phyloP scores from a whole-genome alignment of 2,888 invertebrate species.

The Sminthurides aquaticus region DNA sequence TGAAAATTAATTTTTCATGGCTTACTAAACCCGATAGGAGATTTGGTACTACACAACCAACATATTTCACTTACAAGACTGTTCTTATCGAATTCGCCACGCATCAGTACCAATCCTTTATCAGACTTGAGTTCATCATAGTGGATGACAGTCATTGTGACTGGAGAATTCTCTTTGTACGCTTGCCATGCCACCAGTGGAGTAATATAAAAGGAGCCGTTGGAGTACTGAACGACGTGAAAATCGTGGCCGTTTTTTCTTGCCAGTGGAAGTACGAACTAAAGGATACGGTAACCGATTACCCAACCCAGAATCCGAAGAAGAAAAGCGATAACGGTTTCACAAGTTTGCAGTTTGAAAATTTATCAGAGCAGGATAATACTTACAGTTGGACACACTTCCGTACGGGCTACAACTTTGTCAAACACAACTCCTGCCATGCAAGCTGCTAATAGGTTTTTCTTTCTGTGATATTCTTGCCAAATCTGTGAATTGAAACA shows the following conservation, averaged over 20 bases:
- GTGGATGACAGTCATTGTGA: constrained; percentile 71
- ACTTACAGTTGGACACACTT: constrained; percentile 54
- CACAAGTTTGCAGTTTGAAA: too few relatives aligned
- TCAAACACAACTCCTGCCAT: constrained; percentile 58
- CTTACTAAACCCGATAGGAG: too few relatives aligned
- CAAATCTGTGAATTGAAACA: constrained; percentile 55
- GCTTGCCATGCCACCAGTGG: constrained; percentile 76
- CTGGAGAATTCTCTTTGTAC: constrained; percentile 81
- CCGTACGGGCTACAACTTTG: constrained; percentile 55
- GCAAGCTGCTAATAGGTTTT: constrained; percentile 67
- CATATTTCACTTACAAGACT: constrained; percentile 54
- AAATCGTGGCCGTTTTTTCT: constrained; percentile 79
- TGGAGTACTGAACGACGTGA: constrained; percentile 66
- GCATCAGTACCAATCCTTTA: constrained; percentile 72
- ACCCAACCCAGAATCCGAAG: too few relatives aligned
- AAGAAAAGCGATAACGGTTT: too few relatives aligned
- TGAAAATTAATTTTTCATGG: too few relatives aligned
- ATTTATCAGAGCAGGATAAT: too few relatives aligned
- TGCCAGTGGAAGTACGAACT: constrained; percentile 71
- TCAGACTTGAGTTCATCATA: constrained; percentile 64
- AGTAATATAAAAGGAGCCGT: constrained; percentile 71
- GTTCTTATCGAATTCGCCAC: constrained; percentile 76
- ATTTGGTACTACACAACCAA: too few relatives aligned
- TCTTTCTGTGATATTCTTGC: constrained; percentile 69
- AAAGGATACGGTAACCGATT: too few relatives aligned